phyloP scores from a whole-genome alignment of 2,888 invertebrate genomes.

The Drosophila melanosoma region DNA sequence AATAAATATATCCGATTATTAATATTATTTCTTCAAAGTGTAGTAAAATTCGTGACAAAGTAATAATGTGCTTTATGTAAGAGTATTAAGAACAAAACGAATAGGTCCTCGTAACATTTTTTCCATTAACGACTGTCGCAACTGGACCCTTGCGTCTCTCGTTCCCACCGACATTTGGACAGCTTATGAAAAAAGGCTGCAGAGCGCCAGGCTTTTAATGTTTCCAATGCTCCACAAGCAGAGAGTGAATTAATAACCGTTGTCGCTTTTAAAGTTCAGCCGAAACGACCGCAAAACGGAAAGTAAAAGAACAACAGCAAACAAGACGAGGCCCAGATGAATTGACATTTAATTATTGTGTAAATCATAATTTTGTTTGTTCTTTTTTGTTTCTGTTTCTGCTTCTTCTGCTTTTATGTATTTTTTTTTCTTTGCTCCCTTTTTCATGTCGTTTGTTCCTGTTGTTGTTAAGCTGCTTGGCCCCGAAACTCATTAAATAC shows the following conservation, averaged over 20 bases:
- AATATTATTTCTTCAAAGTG: not conserved
- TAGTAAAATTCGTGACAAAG: not conserved
- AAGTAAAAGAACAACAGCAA: slow-evolving; percentile 16
- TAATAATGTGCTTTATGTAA: not conserved
- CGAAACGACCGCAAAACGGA: slow-evolving; percentile 39
- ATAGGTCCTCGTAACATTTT: slow-evolving; percentile 53
- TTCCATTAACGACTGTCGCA: slow-evolving; percentile 66
- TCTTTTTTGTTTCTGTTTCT: slow-evolving; percentile 11
- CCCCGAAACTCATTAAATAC: slow-evolving; percentile 55
- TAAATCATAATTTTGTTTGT: slow-evolving; percentile 69
- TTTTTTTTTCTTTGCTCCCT: slow-evolving; percentile 3
- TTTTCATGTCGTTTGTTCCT: slow-evolving; percentile 20
- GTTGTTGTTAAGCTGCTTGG: slow-evolving; percentile 30
- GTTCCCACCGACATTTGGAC: slow-evolving; percentile 26
- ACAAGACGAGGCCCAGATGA: slow-evolving; percentile 54
- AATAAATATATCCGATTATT: not conserved
- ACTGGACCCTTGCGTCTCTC: slow-evolving; percentile 16
- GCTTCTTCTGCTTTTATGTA: slow-evolving; percentile 6
- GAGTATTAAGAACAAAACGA: slow-evolving; percentile 35
- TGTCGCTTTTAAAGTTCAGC: slow-evolving; percentile 59
- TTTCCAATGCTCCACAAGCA: slow-evolving; percentile 24
- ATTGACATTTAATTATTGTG: slow-evolving; percentile 77
- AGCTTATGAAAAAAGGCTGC: slow-evolving; percentile 30
- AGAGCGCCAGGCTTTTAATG: slow-evolving; percentile 46
- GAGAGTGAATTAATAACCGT: slow-evolving; percentile 69